Evolutionary conservation across 2,888 invertebrate species (phyloP).

Genomic region (Drosophila paramelanica): DNA sequence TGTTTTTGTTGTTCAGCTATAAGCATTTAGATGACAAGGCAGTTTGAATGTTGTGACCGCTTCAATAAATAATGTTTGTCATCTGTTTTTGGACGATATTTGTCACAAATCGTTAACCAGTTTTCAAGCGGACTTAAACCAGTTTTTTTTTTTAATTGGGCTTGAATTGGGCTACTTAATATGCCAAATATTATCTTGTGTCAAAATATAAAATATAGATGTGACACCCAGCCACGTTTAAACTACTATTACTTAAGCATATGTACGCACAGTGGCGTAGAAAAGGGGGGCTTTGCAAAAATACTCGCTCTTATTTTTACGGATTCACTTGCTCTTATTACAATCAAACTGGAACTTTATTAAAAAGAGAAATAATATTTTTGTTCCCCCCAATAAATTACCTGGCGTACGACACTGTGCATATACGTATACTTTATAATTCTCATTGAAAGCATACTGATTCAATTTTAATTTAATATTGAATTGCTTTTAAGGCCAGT

Average conservation of each 20-base stretch:
- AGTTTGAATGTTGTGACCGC: constrained; percentile 12
- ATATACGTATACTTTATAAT: background rate
- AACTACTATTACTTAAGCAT: background rate
- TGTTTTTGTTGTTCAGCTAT: background rate
- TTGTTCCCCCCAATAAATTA: too few species aligned
- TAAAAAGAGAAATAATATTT: too few species aligned
- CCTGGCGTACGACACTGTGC: background rate
- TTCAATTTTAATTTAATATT: background rate
- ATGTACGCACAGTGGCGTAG: background rate
- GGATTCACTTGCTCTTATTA: too few species aligned
- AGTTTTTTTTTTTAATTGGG: constrained; percentile 23
- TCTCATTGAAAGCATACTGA: background rate
- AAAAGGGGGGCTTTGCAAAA: background rate
- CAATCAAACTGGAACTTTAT: too few species aligned
- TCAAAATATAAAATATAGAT: background rate
- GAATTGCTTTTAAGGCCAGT: background rate
- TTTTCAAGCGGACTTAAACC: constrained; percentile 31
- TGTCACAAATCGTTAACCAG: constrained; percentile 36
- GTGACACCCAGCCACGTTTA: background rate
- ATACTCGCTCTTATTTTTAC: background rate
- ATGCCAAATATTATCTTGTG: background rate
- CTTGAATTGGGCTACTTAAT: background rate
- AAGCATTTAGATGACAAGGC: constrained; percentile 11
- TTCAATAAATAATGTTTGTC: constrained; percentile 33
- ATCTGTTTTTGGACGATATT: constrained; percentile 28